These are phyloP conservation scores for Cataglyphis hispanica DNA, from an alignment of 1,140 invertebrate species.

Conservation along the genomic window DNA sequence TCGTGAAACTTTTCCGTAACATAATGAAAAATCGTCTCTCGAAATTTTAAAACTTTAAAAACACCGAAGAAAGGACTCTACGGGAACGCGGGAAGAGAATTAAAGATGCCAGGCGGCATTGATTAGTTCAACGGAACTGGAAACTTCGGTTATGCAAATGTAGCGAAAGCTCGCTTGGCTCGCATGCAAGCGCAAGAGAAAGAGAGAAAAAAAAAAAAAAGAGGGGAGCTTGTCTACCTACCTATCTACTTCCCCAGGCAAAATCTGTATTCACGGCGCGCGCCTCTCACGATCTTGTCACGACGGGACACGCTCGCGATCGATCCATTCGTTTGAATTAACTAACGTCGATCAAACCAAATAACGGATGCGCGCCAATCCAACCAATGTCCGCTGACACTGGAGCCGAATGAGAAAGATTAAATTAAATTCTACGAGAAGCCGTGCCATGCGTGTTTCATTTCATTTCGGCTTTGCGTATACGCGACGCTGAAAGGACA, in stretches of 20 bases:
- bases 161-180: slow-evolving; percentile 13
- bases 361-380: slow-evolving; percentile 32
- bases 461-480: slow-evolving; percentile 48
- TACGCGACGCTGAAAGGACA: not conserved
- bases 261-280: slow-evolving; percentile 54
- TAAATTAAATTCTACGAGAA: slow-evolving; percentile 71
- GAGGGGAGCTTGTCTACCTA: not conserved
- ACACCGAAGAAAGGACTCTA: slow-evolving; percentile 2
- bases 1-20: not conserved
- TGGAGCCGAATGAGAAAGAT: slow-evolving; percentile 62
- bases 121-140: slow-evolving; percentile 52
- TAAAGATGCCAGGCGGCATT: slow-evolving; percentile 51
- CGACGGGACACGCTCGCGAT: slow-evolving; percentile 46
- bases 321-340: slow-evolving; percentile 66
- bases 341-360: slow-evolving; percentile 67
- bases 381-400: slow-evolving; percentile 45
- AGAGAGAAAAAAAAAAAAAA: no score
- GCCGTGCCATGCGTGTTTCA: slow-evolving; percentile 22
- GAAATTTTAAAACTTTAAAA: slow-evolving; percentile 25
- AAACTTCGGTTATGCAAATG: slow-evolving; percentile 63
- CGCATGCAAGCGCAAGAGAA: slow-evolving; percentile 6
- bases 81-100: slow-evolving; percentile 28
- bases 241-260: not conserved
- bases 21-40: slow-evolving; percentile 29
- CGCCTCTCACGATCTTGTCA: slow-evolving; percentile 52